Evolutionary conservation across 2,888 invertebrate genomes (phyloP).

Genomic region (Geophilus truncorum): DNA sequence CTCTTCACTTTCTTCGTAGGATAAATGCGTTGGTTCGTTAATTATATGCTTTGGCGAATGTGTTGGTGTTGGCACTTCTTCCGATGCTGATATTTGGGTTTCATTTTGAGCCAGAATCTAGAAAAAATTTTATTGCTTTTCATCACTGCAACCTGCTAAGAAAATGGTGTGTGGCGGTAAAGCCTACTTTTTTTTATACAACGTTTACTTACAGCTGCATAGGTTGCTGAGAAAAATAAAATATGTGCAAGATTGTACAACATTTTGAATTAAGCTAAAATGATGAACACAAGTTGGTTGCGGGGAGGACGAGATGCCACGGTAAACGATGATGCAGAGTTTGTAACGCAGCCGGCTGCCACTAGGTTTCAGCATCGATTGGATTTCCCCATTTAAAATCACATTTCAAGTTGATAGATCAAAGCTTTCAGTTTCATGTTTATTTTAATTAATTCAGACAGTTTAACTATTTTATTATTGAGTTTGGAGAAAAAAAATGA

Average conservation of each 20-base stretch:
- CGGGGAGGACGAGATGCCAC: not conserved
- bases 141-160: too few species aligned
- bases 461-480: too few species aligned
- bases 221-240: slow-evolving; percentile 18
- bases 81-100: not conserved
- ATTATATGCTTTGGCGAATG: not conserved
- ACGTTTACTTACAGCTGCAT: slow-evolving; percentile 22
- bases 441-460: not conserved
- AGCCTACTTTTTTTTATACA: too few species aligned
- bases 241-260: not conserved
- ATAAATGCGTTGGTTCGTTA: not conserved
- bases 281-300: not conserved
- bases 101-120: slow-evolving; percentile 25
- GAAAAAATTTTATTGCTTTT: not conserved
- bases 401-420: not conserved
- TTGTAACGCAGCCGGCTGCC: not conserved
- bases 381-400: not conserved
- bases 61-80: not conserved
- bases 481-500: too few species aligned
- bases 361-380: not conserved
- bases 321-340: not conserved
- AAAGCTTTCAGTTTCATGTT: not conserved
- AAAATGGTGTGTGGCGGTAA: too few species aligned
- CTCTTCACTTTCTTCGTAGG: not conserved
- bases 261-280: slow-evolving; percentile 13